phyloP scores from a whole-genome alignment of 2,888 invertebrate species.

The Ellobium chinense region DNA sequence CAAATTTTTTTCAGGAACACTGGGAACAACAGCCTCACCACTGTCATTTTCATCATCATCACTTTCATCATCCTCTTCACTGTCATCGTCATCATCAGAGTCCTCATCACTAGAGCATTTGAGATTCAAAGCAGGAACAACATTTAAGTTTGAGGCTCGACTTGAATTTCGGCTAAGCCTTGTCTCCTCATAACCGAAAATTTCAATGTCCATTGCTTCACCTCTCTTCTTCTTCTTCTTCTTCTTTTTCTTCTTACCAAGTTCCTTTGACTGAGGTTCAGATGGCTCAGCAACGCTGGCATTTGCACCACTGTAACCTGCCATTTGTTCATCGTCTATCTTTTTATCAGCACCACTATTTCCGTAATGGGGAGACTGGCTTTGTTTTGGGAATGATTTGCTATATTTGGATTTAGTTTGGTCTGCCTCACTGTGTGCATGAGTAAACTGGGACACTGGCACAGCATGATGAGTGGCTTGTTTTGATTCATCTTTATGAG shows the following conservation, averaged over 20 bases:
- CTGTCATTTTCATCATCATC: neutral
- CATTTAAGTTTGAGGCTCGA: conserved; percentile 39
- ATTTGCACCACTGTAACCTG: neutral
- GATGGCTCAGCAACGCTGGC: neutral
- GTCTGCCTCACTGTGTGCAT: neutral
- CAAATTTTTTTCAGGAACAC: neutral
- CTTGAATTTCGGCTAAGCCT: conserved; percentile 56
- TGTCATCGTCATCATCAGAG: conserved; percentile 28
- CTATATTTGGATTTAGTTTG: neutral
- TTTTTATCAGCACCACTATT: neutral
- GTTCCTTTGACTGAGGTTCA: neutral
- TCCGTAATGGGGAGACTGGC: neutral
- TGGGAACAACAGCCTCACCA: neutral
- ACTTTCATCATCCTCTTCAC: neutral
- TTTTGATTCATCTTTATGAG: neutral
- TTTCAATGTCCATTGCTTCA: conserved; percentile 66
- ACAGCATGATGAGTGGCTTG: neutral
- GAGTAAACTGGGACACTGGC: neutral
- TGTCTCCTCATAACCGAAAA: conserved; percentile 66
- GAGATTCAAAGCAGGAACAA: conserved; percentile 65
- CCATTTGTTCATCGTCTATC: neutral
- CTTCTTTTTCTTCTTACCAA: conserved; percentile 23
- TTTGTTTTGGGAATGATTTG: neutral
- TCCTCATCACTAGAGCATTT: conserved; percentile 66
- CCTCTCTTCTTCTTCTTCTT: conserved; percentile 44